Evolutionary conservation across 2,888 invertebrate species (phyloP).

Genomic region (Perizoma affinitatum): DNA sequence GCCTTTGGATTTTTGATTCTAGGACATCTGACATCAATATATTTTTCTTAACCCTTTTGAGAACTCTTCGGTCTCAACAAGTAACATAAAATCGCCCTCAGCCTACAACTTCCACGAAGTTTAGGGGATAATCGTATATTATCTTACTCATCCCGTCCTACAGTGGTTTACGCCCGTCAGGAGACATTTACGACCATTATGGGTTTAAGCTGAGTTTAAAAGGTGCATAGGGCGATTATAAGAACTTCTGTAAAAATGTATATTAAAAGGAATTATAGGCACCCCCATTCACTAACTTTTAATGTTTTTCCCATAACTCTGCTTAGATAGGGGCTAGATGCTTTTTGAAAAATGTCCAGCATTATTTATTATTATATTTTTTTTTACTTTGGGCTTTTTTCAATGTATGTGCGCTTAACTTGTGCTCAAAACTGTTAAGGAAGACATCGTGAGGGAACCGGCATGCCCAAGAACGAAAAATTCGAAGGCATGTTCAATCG

Average conservation of each 20-base stretch:
- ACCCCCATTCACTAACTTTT: background rate
- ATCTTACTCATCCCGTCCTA: constrained; percentile 54
- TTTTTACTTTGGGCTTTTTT: constrained; percentile 1
- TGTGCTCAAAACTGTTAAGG: too few relatives aligned
- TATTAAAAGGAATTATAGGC: background rate
- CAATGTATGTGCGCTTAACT: background rate
- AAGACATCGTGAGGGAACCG: too few relatives aligned
- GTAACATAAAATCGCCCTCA: constrained; percentile 37
- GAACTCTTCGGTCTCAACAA: background rate
- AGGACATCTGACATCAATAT: too few relatives aligned
- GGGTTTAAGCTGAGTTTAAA: constrained; percentile 33
- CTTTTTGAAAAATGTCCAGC: too few relatives aligned
- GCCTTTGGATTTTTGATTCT: too few relatives aligned
- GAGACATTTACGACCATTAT: constrained; percentile 55
- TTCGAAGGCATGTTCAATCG: too few relatives aligned
- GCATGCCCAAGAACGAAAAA: too few relatives aligned
- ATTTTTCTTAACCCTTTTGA: too few relatives aligned
- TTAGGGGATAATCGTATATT: constrained; percentile 65
- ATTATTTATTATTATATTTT: background rate
- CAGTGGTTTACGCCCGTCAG: constrained; percentile 66
- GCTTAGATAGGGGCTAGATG: too few relatives aligned
- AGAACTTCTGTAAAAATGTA: constrained; percentile 15
- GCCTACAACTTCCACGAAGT: constrained; percentile 37
- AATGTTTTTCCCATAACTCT: too few relatives aligned
- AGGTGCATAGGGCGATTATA: constrained; percentile 25